Conservation (phyloP, 2,797 vertebrate genomes). For the Brotula barbata region DNA sequence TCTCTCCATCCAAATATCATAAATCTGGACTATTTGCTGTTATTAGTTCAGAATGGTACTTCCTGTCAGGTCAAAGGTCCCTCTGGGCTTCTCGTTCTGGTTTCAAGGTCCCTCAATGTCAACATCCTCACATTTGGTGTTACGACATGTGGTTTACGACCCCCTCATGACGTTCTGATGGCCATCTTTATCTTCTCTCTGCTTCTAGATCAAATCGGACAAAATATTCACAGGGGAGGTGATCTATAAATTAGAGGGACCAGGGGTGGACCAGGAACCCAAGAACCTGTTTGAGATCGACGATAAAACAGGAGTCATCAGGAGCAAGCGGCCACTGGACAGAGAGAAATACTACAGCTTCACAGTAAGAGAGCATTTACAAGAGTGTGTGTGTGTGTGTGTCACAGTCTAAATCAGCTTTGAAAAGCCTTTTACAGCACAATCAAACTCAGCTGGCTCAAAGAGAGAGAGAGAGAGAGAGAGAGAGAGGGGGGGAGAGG, state of each 20-base stretch:
- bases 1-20: too few relatives aligned
- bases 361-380: slow-evolving; percentile 77
- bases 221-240: slow-evolving; percentile 89
- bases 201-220: slow-evolving; percentile 92
- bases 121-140: slow-evolving; percentile 61
- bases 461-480: too few relatives aligned
- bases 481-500: too few relatives aligned
- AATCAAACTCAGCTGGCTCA: slow-evolving; percentile 15
- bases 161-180: slow-evolving; percentile 21
- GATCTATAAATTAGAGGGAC: slow-evolving; percentile 95
- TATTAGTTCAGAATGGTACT: slow-evolving; percentile 42
- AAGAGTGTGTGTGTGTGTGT: not conserved
- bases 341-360: slow-evolving; percentile 89
- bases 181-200: slow-evolving; percentile 29
- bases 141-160: slow-evolving; percentile 36
- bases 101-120: slow-evolving; percentile 45
- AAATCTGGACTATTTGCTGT: slow-evolving; percentile 24
- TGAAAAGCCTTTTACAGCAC: slow-evolving; percentile 22
- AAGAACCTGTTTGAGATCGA: slow-evolving; percentile 93
- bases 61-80: slow-evolving; percentile 48
- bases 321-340: slow-evolving; percentile 89
- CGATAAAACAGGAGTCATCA: slow-evolving; percentile 88
- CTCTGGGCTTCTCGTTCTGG: slow-evolving; percentile 36
- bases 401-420: slow-evolving; percentile 19
- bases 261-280: slow-evolving; percentile 93